Conservation (phyloP, 1,140 invertebrate species). For the Liolophura sinensis region DNA sequence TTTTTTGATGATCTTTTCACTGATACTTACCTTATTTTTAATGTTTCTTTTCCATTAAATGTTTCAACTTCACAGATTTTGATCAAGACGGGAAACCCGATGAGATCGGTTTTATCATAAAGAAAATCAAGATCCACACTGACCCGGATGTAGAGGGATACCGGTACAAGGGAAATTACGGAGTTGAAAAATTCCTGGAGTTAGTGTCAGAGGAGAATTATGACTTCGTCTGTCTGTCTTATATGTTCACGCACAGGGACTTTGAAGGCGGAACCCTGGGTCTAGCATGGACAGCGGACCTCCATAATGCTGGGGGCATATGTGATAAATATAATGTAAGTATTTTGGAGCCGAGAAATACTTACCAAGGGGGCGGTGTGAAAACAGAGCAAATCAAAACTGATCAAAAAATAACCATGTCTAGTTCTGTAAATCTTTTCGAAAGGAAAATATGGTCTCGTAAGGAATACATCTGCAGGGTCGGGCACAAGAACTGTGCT, state of each 20-base stretch:
- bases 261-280: slow-evolving; percentile 95
- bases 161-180: slow-evolving; percentile 89
- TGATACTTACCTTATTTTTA: no score
- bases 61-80: slow-evolving; percentile 76
- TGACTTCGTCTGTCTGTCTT: slow-evolving; percentile 95
- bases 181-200: slow-evolving; percentile 96
- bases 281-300: slow-evolving; percentile 88
- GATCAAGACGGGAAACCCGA: slow-evolving; percentile 88
- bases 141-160: slow-evolving; percentile 81
- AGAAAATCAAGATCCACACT: slow-evolving; percentile 91
- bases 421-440: no score
- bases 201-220: slow-evolving; percentile 95
- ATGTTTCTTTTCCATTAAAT: not conserved
- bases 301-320: slow-evolving; percentile 92
- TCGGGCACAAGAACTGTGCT: no score
- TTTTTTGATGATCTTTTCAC: no score
- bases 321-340: slow-evolving; percentile 82
- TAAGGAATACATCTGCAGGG: no score
- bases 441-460: not conserved
- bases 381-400: no score
- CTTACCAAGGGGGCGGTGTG: no score
- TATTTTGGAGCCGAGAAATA: not conserved
- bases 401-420: no score
- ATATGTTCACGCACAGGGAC: slow-evolving; percentile 97
- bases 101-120: slow-evolving; percentile 95